phyloP scores from a whole-genome alignment of 2,797 vertebrate genomes.

The Ctenopoma kingsleyae region DNA sequence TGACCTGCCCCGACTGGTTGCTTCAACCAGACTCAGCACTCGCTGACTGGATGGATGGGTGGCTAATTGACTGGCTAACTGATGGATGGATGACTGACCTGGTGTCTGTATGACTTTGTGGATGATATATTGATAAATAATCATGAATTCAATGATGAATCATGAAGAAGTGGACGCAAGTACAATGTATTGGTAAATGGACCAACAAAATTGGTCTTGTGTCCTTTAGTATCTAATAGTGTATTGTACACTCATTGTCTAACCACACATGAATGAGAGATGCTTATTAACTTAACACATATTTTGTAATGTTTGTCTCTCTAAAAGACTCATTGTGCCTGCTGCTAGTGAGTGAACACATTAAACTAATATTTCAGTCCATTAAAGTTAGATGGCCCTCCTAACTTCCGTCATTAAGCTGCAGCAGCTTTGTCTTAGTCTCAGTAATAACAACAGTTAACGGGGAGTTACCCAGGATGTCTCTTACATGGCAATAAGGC shows the following conservation, averaged over 20 bases:
- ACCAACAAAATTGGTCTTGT: slow-evolving; percentile 1
- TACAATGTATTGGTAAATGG: slow-evolving; percentile 19
- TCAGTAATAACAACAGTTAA: not conserved
- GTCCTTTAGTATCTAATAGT: not conserved
- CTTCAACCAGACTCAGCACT: slow-evolving; percentile 34
- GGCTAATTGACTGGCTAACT: slow-evolving; percentile 67
- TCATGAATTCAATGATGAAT: slow-evolving; percentile 36
- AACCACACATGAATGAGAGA: not conserved
- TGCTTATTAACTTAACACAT: slow-evolving; percentile 21
- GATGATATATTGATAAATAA: slow-evolving; percentile 32
- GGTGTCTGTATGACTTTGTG: slow-evolving; percentile 41
- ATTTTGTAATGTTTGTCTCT: slow-evolving; percentile 3
- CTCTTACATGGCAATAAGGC: too few species aligned
- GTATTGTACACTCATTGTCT: not conserved
- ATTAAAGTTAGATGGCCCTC: slow-evolving; percentile 1
- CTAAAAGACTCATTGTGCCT: not conserved
- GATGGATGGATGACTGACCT: slow-evolving; percentile 56
- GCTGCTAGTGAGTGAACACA: not conserved
- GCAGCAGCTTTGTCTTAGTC: slow-evolving; percentile 1
- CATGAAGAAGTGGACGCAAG: slow-evolving; percentile 5
- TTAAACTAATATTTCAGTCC: slow-evolving; percentile 9
- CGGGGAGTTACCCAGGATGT: too few species aligned
- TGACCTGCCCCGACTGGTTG: slow-evolving; percentile 57
- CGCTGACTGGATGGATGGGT: slow-evolving; percentile 56
- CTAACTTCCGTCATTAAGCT: slow-evolving; percentile 4